Evolutionary conservation across 2,113 vertebrate genomes (phyloP).

Genomic region (Egretta garzetta): DNA sequence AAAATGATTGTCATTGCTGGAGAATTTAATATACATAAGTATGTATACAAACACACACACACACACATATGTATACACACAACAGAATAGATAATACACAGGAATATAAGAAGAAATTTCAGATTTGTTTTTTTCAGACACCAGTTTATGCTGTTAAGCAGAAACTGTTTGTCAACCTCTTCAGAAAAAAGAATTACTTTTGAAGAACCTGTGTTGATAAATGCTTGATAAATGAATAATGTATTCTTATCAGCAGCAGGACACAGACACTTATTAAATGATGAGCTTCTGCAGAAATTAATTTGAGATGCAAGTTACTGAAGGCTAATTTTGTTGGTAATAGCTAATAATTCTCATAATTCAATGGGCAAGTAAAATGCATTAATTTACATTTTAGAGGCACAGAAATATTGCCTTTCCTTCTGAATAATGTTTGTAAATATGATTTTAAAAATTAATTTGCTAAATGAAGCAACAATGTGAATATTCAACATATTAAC

Average conservation of each 20-base stretch:
- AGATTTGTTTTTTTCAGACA: neutral
- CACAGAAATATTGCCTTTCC: neutral
- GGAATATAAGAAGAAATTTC: neutral
- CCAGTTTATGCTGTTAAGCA: neutral
- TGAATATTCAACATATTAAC: neutral
- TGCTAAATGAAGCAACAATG: neutral
- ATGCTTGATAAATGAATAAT: neutral
- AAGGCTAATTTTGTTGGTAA: neutral
- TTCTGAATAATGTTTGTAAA: neutral
- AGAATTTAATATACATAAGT: neutral
- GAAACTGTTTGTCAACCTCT: neutral
- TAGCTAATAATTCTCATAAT: neutral
- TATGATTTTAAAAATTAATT: neutral
- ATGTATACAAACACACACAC: neutral
- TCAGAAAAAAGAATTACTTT: neutral
- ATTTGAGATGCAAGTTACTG: neutral
- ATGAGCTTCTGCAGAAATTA: neutral
- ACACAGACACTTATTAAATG: neutral
- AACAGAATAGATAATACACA: neutral
- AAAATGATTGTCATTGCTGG: neutral
- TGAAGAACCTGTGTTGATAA: neutral
- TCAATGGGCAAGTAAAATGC: neutral
- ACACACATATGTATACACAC: neutral
- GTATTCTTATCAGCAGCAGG: neutral
- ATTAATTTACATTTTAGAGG: neutral